phyloP scores from a whole-genome alignment of 2,113 vertebrate genomes.

The Pseudopipra pipra region DNA sequence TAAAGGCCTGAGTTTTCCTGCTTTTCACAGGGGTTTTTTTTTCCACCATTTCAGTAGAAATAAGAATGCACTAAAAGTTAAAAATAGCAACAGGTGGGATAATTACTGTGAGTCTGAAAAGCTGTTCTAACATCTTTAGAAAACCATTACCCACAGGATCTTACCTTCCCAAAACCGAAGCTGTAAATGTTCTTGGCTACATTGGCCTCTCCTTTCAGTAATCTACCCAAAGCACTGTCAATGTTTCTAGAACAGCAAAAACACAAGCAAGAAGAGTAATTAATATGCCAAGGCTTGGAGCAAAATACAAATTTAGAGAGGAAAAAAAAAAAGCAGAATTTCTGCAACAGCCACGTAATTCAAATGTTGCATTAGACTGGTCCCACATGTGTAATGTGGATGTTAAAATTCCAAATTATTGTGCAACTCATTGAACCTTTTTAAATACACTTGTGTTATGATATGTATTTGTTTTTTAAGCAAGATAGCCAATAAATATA shows the following conservation, averaged over 20 bases:
- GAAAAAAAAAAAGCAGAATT: neutral
- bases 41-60: neutral
- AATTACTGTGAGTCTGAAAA: neutral
- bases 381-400: no score
- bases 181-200: slow-evolving; percentile 72
- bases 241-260: slow-evolving; percentile 62
- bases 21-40: neutral
- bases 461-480: neutral
- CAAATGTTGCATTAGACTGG: neutral
- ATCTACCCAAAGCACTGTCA: slow-evolving; percentile 63
- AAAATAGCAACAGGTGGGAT: neutral
- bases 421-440: neutral
- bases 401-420: neutral
- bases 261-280: neutral
- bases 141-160: neutral
- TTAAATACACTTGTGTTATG: neutral
- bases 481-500: accelerated
- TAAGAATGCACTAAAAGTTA: neutral
- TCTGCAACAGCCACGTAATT: neutral
- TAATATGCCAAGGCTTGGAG: neutral
- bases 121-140: accelerated
- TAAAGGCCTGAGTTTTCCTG: neutral
- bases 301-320: neutral
- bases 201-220: slow-evolving; percentile 47
- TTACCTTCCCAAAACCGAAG: slow-evolving; percentile 91